Evolutionary conservation across 2,113 vertebrate species (phyloP).

Genomic region (Marmota flaviventris): DNA sequence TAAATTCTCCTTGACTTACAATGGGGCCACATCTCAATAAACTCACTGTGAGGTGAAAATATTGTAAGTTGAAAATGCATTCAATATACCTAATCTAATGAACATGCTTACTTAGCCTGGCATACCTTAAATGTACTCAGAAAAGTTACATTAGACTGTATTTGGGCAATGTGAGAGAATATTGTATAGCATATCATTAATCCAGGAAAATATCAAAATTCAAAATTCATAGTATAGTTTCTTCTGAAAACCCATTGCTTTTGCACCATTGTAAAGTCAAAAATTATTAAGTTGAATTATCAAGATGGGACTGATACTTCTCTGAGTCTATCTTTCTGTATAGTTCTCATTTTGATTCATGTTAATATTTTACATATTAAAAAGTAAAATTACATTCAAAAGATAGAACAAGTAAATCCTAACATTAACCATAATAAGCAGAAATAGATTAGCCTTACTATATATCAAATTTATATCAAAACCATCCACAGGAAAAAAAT

Average conservation of each 20-base stretch:
- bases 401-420: background rate
- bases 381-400: slow-evolving; percentile 9
- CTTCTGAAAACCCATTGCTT: background rate
- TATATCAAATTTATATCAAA: background rate
- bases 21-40: too few species aligned
- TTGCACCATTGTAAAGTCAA: background rate
- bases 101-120: background rate
- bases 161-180: background rate
- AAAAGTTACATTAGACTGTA: background rate
- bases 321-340: background rate
- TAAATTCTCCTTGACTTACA: too few species aligned
- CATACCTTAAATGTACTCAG: background rate
- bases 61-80: too few species aligned
- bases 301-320: background rate
- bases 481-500: background rate
- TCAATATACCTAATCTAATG: background rate
- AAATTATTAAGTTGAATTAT: background rate
- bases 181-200: background rate
- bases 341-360: background rate
- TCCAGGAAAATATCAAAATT: background rate
- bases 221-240: too few species aligned
- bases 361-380: background rate
- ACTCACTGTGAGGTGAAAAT: too few species aligned
- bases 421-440: background rate
- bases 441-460: background rate